Evolutionary conservation across 1,140 invertebrate genomes (phyloP).

Genomic region (Ceratina japonica): DNA sequence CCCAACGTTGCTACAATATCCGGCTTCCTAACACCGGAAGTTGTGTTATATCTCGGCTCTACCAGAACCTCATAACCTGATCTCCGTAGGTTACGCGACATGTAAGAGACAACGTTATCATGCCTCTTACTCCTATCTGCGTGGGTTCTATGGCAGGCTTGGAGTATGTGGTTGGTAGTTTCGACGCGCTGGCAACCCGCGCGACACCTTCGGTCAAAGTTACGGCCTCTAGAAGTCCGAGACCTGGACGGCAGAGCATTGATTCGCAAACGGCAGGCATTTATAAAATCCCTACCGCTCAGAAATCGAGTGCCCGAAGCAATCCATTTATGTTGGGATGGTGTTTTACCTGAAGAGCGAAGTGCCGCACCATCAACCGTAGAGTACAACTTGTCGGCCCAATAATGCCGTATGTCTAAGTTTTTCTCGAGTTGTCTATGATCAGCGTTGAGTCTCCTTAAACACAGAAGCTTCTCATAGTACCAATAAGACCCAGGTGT

Average conservation of each 20-base stretch:
- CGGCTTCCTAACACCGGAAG: not conserved
- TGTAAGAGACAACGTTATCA: not conserved
- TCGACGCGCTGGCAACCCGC: not conserved
- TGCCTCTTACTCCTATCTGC: not conserved
- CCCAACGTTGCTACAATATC: not conserved
- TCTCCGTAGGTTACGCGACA: not conserved
- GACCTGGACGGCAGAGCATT: not conserved
- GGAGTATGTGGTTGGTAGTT: not conserved
- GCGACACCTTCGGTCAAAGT: not conserved
- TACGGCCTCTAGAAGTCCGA: not conserved
- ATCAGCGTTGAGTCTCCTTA: not conserved
- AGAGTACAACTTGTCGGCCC: not conserved
- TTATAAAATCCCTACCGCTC: not conserved
- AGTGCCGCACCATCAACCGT: not conserved
- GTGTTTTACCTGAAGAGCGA: not conserved
- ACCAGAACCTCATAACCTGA: not conserved
- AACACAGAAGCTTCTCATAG: not conserved
- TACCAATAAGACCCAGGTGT: not conserved
- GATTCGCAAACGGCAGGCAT: not conserved
- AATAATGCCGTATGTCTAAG: conserved; percentile 11
- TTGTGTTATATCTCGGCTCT: not conserved
- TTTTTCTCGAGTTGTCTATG: conserved; percentile 31
- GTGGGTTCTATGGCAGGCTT: not conserved
- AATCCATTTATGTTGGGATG: not conserved
- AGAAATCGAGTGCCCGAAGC: not conserved